Evolutionary conservation across 2,888 invertebrate species (phyloP).

Genomic region (Xanthia icteritia): DNA sequence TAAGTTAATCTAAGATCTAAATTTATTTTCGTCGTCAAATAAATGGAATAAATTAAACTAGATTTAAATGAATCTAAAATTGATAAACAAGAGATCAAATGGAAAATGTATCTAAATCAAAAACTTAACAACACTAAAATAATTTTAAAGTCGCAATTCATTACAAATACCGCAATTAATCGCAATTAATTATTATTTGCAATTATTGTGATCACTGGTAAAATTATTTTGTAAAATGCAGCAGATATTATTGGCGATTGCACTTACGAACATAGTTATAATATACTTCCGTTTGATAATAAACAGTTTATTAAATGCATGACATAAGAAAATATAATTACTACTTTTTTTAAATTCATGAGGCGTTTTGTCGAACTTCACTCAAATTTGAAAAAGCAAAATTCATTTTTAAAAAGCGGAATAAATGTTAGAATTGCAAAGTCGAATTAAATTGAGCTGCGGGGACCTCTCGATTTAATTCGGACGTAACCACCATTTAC

Average conservation of each 20-base stretch:
- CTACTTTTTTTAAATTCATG: conserved; percentile 60
- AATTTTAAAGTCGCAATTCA: conserved; percentile 60
- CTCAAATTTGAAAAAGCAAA: conserved; percentile 86
- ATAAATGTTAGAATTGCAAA: conserved; percentile 76
- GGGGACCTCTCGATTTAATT: conserved; percentile 72
- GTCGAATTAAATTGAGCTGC: conserved; percentile 74
- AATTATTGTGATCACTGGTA: conserved; percentile 63
- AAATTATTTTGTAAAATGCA: conserved; percentile 58
- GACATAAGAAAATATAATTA: conserved; percentile 54
- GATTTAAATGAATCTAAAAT: conserved; percentile 81
- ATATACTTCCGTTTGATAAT: conserved; percentile 59
- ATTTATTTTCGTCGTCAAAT: conserved; percentile 60
- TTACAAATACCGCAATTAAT: conserved; percentile 38
- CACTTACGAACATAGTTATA: conserved; percentile 67
- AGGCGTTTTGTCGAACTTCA: conserved; percentile 89
- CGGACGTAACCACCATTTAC: conserved; percentile 85
- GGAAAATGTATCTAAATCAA: conserved; percentile 83
- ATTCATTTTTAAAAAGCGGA: conserved; percentile 76
- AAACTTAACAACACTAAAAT: conserved; percentile 86
- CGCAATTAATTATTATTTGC: conserved; percentile 38
- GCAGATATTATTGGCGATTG: conserved; percentile 63
- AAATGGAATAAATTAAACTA: conserved; percentile 86
- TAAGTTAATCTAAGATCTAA: conserved; percentile 66
- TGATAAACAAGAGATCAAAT: conserved; percentile 89
- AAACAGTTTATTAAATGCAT: conserved; percentile 62